These are phyloP conservation scores for Ecliptopera silaceata DNA, from an alignment of 2,888 invertebrate species.

Conservation along the genomic window DNA sequence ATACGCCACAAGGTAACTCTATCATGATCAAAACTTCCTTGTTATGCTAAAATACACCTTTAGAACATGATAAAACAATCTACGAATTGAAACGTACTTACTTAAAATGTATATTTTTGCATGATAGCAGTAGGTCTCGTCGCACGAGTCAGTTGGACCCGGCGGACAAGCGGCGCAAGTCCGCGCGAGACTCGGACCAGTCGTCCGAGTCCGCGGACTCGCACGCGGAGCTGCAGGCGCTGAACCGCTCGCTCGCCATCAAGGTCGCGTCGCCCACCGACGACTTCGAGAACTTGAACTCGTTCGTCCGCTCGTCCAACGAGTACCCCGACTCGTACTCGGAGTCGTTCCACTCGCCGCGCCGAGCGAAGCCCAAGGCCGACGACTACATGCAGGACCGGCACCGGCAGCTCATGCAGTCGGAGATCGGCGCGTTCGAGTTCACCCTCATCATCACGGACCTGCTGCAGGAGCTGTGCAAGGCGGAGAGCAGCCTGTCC, in stretches of 20 bases:
- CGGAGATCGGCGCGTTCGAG: slow-evolving; percentile 80
- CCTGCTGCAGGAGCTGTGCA: slow-evolving; percentile 79
- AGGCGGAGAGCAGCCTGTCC: slow-evolving; percentile 76
- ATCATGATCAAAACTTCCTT: too few relatives aligned
- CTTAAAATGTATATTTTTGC: background rate
- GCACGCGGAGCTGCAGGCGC: slow-evolving; percentile 74
- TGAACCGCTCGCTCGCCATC: slow-evolving; percentile 79
- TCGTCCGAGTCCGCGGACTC: slow-evolving; percentile 76
- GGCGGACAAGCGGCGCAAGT: slow-evolving; percentile 50
- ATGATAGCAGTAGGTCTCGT: slow-evolving; percentile 48
- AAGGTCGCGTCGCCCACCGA: slow-evolving; percentile 82
- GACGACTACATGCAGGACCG: slow-evolving; percentile 81
- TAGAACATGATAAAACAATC: too few relatives aligned
- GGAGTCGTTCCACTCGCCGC: slow-evolving; percentile 59
- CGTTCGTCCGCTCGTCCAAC: slow-evolving; percentile 62
- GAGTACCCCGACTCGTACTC: slow-evolving; percentile 62
- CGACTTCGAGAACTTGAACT: slow-evolving; percentile 85
- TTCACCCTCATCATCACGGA: slow-evolving; percentile 83
- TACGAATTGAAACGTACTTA: too few relatives aligned
- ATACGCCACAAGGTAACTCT: slow-evolving; percentile 12
- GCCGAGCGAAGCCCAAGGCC: slow-evolving; percentile 71
- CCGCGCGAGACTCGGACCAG: slow-evolving; percentile 49
- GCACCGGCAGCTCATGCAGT: slow-evolving; percentile 77
- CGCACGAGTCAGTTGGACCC: slow-evolving; percentile 49
- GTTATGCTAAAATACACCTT: too few relatives aligned